Conservation (phyloP, 2,797 vertebrate species). For the Eidolon dupreanum region DNA sequence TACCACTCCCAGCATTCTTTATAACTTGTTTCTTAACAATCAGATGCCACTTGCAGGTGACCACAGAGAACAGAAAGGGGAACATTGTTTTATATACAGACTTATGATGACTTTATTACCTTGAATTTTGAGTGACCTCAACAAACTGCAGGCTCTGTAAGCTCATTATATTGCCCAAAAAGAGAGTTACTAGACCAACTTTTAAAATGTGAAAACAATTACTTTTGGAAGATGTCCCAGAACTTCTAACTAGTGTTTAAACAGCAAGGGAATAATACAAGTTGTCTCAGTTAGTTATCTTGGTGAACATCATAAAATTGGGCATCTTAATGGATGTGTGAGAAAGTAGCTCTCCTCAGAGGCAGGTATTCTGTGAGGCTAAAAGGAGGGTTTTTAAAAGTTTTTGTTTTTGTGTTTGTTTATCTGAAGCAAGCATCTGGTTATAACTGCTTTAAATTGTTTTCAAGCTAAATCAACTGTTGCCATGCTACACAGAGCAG, state of each 20-base stretch:
- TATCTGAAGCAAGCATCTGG: conserved; percentile 17
- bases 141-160: conserved; percentile 6
- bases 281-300: not conserved
- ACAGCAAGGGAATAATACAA: not conserved
- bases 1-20: not conserved
- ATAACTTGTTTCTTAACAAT: conserved; percentile 33
- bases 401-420: conserved; percentile 5
- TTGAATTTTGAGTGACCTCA: not conserved
- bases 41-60: not conserved
- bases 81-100: conserved; percentile 6
- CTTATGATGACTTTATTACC: not conserved
- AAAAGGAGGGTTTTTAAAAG: not conserved
- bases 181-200: not conserved
- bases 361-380: not conserved
- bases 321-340: not conserved
- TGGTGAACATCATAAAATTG: conserved; percentile 28
- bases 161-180: conserved; percentile 1
- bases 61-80: not conserved
- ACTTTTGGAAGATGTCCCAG: conserved; percentile 21
- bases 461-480: conserved; percentile 25
- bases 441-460: conserved; percentile 34
- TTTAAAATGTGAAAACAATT: conserved; percentile 51
- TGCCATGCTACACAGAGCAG: not conserved
- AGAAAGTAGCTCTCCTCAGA: not conserved
- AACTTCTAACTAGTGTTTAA: conserved; percentile 43